phyloP scores from a whole-genome alignment of 2,113 vertebrate species.

The Dipodomys stephensi region DNA sequence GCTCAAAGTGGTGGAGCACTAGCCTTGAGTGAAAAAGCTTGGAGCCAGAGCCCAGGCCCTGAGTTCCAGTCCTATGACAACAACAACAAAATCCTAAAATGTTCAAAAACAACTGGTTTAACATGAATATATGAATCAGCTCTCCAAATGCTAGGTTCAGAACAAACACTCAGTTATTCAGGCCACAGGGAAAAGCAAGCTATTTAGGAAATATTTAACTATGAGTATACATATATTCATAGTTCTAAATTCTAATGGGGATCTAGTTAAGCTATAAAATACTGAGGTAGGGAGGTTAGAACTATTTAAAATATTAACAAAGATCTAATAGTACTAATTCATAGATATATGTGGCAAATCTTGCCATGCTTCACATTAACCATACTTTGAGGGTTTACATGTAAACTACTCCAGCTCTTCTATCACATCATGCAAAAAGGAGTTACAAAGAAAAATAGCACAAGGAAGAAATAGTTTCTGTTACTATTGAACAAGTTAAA shows the following conservation, averaged over 20 bases:
- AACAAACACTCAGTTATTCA: not conserved
- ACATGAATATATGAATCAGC: not conserved
- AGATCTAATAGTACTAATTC: not conserved
- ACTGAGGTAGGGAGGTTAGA: not conserved
- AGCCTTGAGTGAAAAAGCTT: no score
- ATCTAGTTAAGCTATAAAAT: not conserved
- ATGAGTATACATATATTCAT: rapidly evolving
- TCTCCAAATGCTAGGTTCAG: not conserved
- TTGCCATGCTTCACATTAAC: not conserved
- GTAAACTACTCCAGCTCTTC: not conserved
- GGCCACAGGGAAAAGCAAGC: not conserved
- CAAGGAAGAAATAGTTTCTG: not conserved
- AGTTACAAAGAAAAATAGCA: not conserved
- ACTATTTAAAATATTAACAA: not conserved
- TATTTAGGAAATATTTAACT: not conserved
- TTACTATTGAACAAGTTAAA: not conserved
- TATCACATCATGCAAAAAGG: not conserved
- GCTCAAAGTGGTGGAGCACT: no score
- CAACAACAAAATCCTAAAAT: no score
- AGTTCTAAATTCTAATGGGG: not conserved
- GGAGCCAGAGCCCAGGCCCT: no score
- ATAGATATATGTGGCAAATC: not conserved
- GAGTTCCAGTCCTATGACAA: no score
- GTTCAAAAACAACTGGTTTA: not conserved
- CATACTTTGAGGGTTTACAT: not conserved